Base-by-base conservation (phyloP, 2,113 vertebrate species). In the Rhombomys opimus region DNA sequence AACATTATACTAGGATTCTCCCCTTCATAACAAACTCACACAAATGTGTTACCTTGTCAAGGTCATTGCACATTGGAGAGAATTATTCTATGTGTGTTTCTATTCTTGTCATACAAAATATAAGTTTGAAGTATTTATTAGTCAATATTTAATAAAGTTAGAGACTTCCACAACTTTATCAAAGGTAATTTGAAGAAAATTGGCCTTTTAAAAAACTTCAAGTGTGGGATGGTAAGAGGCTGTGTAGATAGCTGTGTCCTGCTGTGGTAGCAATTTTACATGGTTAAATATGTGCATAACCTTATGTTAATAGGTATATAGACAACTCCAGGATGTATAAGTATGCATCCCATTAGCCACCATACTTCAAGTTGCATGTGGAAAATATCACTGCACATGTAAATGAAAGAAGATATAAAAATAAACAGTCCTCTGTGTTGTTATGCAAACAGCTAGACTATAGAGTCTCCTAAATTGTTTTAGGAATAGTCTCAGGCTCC, bases 361-460 rank as follows among this genome's bases (percentile, higher is more conserved):
- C 54, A 96, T 35, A 63, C 22, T 90, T 86, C 10, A n/a, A 52
- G 67, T 27, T 88, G n/a, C 5, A 22, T 81, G 38, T 95, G 57
- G 73, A 92, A 96, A 93, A 88, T 90, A 57, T 7, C 50, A 18
- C 17, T 10, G 0, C 25, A 61, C 1, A 41, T 10, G 12, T 77
- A 87, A 92, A 59, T 85, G 4, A 95, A 82, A 84, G 81, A 72
- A 41, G 22, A 54, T 41, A 61, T 93, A 90, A 41, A 54, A 32
- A 2, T n/a, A 92, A 92, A 32, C 22, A 89, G 41, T 1, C 32
- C 2, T 81, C 87, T 77, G 11, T 25, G 54, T 87, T 67, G 20
- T 61, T 93, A 85, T 72, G 5, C 82, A 95, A 92, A 95, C 54
- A 20, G 10, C 50, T 87, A 65, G 54, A 82, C 8, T 80, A 90